Evolutionary conservation across 2,797 vertebrate species (phyloP).

Genomic region (Sebastes cheni): DNA sequence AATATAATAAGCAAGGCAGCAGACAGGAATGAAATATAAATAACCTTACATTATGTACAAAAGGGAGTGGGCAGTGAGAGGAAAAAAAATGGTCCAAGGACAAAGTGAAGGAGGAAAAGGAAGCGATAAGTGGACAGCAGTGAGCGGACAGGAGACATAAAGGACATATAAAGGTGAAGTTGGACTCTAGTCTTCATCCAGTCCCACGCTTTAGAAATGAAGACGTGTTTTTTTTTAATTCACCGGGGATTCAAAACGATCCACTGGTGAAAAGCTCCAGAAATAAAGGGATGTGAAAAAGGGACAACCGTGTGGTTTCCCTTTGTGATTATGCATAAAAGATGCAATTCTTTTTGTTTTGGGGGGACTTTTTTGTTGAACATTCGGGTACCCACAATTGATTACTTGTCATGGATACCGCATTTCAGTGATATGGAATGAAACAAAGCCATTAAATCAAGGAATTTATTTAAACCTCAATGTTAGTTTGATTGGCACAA

Average conservation of each 20-base stretch:
- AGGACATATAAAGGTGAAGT: constrained; percentile 4
- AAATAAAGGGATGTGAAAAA: constrained; percentile 2
- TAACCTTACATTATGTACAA: constrained; percentile 87
- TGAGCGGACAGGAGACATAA: constrained; percentile 21
- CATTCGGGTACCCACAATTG: constrained; percentile 36
- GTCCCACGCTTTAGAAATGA: not conserved
- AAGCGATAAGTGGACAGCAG: constrained; percentile 23
- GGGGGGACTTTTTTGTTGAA: not conserved
- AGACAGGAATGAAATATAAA: constrained; percentile 85
- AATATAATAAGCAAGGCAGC: constrained; percentile 70
- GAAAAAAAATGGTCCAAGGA: constrained; percentile 25
- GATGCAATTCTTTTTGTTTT: not conserved
- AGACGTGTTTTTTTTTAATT: constrained; percentile 12
- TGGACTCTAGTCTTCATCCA: constrained; percentile 3
- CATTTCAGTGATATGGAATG: constrained; percentile 55
- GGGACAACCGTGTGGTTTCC: not conserved
- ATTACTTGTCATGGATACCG: constrained; percentile 55
- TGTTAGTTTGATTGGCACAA: constrained; percentile 18
- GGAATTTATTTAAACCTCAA: constrained; percentile 19
- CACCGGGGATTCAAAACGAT: constrained; percentile 5
- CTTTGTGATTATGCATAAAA: constrained; percentile 5
- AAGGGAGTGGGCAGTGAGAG: constrained; percentile 56
- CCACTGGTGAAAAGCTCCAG: not conserved
- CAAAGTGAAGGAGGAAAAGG: constrained; percentile 29
- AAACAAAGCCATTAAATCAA: constrained; percentile 32